Evolutionary conservation across 1,140 invertebrate species (phyloP), one percentile per base, ranked within the genome.

Genomic region (roundworm (Caenorhabditis elegans)): DNA sequence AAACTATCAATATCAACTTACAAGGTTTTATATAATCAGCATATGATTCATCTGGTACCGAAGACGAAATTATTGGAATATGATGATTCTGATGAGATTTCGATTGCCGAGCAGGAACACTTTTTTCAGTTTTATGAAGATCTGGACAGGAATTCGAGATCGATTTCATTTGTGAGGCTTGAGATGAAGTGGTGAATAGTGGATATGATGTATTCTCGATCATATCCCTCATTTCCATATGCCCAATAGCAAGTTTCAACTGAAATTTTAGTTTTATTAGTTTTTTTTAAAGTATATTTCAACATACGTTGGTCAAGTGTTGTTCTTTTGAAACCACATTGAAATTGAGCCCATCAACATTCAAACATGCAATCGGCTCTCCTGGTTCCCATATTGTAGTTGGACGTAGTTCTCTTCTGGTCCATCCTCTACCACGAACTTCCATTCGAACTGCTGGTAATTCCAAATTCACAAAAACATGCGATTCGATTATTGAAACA

Each of bases 161-260:
- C 3, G 48, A 26, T 22, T 70, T 70, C 60, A 39, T 70, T 70
- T 70, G 60, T 0, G 60, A 39, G 19, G 39, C 17, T 26, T 80
- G 34, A 24, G 49, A 43, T 11, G 49, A 46, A 24, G 79, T 83
- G 26, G 51, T 51, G 11, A 86, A 78, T 34, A 82, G 39, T 10
- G 85, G 84, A 70, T 82, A 79, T 36, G 70, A 17, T 5, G 81
- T 82, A 28, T 85, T 79, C 31, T 86, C 85, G 26, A 76, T 83
- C 34, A 83, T 24, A 60, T 86, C 85, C 4, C 76, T 26, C 36
- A 86, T 39, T 34, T 60, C 65, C 1, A 86, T 17, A 10, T 79
- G 79, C 2, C 70, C 70, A 49, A 86, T 81, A 3, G 77, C 19
- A 10, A 86, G 28, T 31, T 85, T 86, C 34, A 83, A 13, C 39